Evolutionary conservation across 2,888 invertebrate species (phyloP).

Genomic region (Thera britannica): DNA sequence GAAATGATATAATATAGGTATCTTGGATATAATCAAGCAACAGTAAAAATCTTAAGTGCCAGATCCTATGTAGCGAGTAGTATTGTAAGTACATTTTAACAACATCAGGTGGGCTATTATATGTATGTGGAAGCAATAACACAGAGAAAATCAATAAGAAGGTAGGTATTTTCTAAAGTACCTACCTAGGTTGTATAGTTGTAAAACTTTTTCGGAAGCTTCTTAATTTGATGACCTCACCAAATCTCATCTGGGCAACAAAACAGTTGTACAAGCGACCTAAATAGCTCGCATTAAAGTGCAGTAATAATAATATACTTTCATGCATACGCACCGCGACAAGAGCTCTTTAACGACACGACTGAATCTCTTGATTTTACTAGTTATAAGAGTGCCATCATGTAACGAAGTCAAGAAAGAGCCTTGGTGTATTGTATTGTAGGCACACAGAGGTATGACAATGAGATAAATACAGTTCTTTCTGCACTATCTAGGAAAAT

Average conservation of each 20-base stretch:
- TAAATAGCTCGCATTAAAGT: constrained; percentile 71
- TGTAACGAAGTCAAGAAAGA: neutral
- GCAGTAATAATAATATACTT: constrained; percentile 76
- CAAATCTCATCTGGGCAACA: constrained; percentile 48
- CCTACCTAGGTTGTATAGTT: no score
- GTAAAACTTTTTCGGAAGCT: neutral
- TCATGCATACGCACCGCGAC: constrained; percentile 55
- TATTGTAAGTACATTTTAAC: no score
- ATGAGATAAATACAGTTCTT: constrained; percentile 3
- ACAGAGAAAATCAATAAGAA: no score
- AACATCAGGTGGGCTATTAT: no score
- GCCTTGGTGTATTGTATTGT: neutral
- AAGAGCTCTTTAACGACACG: constrained; percentile 2
- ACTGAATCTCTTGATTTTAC: constrained; percentile 6
- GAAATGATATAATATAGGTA: no score
- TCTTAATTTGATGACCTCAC: constrained; percentile 17
- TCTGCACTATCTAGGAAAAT: constrained; percentile 64
- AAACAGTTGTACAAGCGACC: constrained; percentile 68
- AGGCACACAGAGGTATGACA: neutral
- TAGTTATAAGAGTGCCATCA: neutral
- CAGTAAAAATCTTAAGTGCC: no score
- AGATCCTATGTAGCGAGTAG: no score
- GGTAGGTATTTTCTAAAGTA: no score
- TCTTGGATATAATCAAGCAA: no score
- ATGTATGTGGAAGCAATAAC: no score